Evolutionary conservation across 2,888 invertebrate species (phyloP).

Genomic region (Apamea anceps): DNA sequence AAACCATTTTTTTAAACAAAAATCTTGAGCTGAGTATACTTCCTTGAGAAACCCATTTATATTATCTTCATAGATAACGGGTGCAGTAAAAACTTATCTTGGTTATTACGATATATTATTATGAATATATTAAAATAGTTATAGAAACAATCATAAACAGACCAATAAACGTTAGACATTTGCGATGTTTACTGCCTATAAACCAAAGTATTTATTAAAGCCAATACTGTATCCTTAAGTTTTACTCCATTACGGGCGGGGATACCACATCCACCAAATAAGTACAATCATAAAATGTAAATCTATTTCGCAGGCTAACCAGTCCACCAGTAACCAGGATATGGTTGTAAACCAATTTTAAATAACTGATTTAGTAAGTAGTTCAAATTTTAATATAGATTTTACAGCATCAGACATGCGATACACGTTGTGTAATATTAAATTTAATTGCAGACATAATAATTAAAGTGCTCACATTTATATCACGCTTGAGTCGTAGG

Average conservation of each 20-base stretch:
- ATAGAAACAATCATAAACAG: slow-evolving; percentile 66
- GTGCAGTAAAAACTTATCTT: slow-evolving; percentile 30
- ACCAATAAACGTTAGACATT: slow-evolving; percentile 58
- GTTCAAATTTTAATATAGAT: slow-evolving; percentile 43
- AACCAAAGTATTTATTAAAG: slow-evolving; percentile 64
- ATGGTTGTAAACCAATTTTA: slow-evolving; percentile 42
- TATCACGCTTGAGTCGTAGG: slow-evolving; percentile 76
- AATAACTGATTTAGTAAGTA: slow-evolving; percentile 40
- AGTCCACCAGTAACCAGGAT: slow-evolving; percentile 16
- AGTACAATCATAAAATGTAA: slow-evolving; percentile 55
- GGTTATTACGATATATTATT: slow-evolving; percentile 40
- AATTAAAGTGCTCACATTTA: slow-evolving; percentile 82
- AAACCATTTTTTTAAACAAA: not conserved
- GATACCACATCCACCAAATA: slow-evolving; percentile 57
- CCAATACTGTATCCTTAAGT: slow-evolving; percentile 59
- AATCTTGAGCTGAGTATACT: slow-evolving; percentile 10
- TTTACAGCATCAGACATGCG: slow-evolving; percentile 49
- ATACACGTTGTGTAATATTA: slow-evolving; percentile 54
- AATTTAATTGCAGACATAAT: slow-evolving; percentile 64
- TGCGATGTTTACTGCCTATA: slow-evolving; percentile 68
- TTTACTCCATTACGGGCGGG: slow-evolving; percentile 60
- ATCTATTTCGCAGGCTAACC: slow-evolving; percentile 42
- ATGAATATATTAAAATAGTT: slow-evolving; percentile 59
- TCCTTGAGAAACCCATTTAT: slow-evolving; percentile 30
- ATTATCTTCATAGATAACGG: slow-evolving; percentile 39